A percentile compares a stretch with the other conserved stretches of the same genome.
phyloP scores from a whole-genome alignment of 1,140 invertebrate species.

The Drosophila littoralis region DNA sequence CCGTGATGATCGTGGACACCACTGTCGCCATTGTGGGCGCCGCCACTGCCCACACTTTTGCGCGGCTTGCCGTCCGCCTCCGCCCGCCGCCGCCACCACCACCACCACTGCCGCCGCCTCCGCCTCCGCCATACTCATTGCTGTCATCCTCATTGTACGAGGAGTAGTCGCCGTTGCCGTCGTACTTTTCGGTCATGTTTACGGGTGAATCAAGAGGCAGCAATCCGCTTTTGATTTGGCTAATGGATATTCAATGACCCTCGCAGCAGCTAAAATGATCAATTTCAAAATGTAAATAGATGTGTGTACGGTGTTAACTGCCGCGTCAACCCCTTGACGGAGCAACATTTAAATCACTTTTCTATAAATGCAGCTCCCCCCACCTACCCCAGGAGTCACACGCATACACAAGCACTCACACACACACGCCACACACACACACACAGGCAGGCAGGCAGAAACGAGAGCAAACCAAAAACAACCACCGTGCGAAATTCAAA shows the following conservation, averaged over 20 bases:
- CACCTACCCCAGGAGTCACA: background rate
- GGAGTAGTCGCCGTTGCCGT: slow-evolving; percentile 82
- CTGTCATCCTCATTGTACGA: slow-evolving; percentile 85
- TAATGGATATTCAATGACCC: slow-evolving; percentile 14
- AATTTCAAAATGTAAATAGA: slow-evolving; percentile 17
- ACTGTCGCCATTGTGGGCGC: slow-evolving; percentile 75
- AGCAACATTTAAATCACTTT: slow-evolving; percentile 28
- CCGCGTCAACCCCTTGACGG: slow-evolving; percentile 7
- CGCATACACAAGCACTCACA: slow-evolving; percentile 5
- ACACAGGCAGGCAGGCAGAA: slow-evolving; percentile 15
- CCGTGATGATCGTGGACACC: slow-evolving; percentile 85
- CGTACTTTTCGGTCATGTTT: slow-evolving; percentile 81
- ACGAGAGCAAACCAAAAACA: slow-evolving; percentile 48
- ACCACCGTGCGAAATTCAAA: slow-evolving; percentile 66
- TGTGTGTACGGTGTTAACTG: background rate
- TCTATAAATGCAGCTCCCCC: slow-evolving; percentile 26
- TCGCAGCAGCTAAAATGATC: slow-evolving; percentile 30
- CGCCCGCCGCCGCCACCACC: background rate
- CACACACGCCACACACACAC: background rate
- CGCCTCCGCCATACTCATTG: slow-evolving; percentile 85
- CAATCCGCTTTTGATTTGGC: slow-evolving; percentile 27
- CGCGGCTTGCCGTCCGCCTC: slow-evolving; percentile 55
- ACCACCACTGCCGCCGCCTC: slow-evolving; percentile 6
- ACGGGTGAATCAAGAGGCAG: slow-evolving; percentile 26
- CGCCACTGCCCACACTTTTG: slow-evolving; percentile 83